These are phyloP conservation scores for Dynastes hyllus DNA, from an alignment of 2,888 invertebrate genomes.

Conservation along the genomic window DNA sequence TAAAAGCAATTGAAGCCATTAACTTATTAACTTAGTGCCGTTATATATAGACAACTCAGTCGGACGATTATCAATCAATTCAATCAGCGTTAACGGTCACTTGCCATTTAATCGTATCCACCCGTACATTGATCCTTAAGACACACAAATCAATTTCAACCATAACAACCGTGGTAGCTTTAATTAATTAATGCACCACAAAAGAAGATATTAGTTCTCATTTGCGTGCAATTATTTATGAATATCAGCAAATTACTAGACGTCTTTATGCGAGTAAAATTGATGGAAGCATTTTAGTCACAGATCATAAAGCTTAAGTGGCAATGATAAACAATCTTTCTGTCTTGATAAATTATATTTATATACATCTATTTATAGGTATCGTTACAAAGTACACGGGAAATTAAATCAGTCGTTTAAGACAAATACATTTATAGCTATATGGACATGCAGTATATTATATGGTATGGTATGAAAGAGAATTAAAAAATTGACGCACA, in stretches of 20 bases:
- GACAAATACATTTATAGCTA: too few relatives aligned
- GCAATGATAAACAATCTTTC: not conserved
- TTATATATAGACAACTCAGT: too few relatives aligned
- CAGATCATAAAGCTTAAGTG: constrained; percentile 5
- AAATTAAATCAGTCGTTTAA: too few relatives aligned
- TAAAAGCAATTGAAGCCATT: too few relatives aligned
- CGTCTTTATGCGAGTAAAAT: constrained; percentile 8
- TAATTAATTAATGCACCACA: constrained; percentile 1
- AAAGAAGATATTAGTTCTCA: constrained; percentile 29
- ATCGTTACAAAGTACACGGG: too few relatives aligned
- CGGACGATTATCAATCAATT: not conserved
- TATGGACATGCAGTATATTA: too few relatives aligned
- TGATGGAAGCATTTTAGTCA: constrained; percentile 7
- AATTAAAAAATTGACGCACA: too few relatives aligned
- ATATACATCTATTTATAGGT: too few relatives aligned
- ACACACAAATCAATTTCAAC: constrained; percentile 6
- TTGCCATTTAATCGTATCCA: not conserved
- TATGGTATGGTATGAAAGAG: too few relatives aligned
- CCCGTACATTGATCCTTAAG: not conserved
- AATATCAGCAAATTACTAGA: not conserved
- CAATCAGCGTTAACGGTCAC: not conserved
- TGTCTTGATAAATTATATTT: too few relatives aligned
- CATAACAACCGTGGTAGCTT: not conserved
- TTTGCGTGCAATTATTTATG: constrained; percentile 17
- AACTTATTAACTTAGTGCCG: too few relatives aligned